Percentiles rank a stretch among this genome's conserved stretches.
phyloP scores from a whole-genome alignment of 2,888 invertebrate genomes.

The Amphipoea lucens region DNA sequence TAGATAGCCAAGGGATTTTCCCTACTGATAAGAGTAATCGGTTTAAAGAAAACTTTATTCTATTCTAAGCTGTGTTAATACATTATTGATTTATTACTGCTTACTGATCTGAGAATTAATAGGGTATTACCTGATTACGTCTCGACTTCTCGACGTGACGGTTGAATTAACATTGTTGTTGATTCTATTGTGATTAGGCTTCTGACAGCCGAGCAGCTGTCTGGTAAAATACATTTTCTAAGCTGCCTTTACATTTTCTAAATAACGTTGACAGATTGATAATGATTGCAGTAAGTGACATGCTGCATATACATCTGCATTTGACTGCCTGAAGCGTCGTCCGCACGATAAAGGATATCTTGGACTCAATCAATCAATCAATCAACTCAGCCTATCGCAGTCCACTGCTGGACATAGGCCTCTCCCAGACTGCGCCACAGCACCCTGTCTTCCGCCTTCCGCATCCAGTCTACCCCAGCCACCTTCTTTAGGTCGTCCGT shows the following conservation, averaged over 20 bases:
- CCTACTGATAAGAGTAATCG: conserved; percentile 25
- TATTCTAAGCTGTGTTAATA: conserved; percentile 11
- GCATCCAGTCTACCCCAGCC: too few relatives aligned
- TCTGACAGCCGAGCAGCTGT: background rate
- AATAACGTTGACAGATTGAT: background rate
- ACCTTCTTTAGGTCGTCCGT: too few relatives aligned
- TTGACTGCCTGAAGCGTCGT: background rate
- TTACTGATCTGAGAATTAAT: conserved; percentile 47
- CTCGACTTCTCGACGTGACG: conserved; percentile 2
- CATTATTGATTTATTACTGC: conserved; percentile 44
- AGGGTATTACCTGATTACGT: conserved; percentile 39
- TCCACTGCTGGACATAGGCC: too few relatives aligned
- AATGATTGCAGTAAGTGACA: background rate
- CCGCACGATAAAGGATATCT: too few relatives aligned
- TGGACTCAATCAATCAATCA: too few relatives aligned
- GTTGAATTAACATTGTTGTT: conserved; percentile 19
- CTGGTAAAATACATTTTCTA: background rate
- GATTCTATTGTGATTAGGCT: background rate
- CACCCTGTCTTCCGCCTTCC: too few relatives aligned
- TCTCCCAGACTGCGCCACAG: too few relatives aligned
- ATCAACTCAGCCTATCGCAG: too few relatives aligned
- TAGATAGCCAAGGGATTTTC: conserved; percentile 18
- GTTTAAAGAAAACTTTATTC: conserved; percentile 26
- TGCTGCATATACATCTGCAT: background rate
- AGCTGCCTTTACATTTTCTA: background rate